Evolutionary conservation across 2,888 invertebrate species (phyloP).

Genomic region (Stenotaenia linearis): DNA sequence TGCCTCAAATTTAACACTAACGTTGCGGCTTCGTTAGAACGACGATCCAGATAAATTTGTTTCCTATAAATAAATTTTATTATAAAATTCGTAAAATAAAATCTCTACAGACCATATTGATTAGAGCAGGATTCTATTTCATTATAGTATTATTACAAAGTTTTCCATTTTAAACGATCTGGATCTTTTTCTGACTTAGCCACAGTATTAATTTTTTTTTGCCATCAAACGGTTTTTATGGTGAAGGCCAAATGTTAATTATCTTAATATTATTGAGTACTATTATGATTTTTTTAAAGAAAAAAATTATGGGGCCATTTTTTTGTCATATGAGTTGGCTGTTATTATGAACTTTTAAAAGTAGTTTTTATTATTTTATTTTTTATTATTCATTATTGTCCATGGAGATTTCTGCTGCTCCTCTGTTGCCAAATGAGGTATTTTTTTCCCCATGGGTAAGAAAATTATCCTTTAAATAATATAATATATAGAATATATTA

Average conservation of each 20-base stretch:
- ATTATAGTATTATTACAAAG: no score
- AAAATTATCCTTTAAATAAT: neutral
- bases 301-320: neutral
- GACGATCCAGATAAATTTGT: no score
- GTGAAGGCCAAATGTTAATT: neutral
- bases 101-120: no score
- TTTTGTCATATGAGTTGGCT: neutral
- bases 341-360: conserved; percentile 1
- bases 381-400: neutral
- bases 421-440: neutral
- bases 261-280: neutral
- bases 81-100: no score
- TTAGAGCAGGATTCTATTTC: no score
- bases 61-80: no score
- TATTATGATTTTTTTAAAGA: neutral
- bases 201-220: neutral
- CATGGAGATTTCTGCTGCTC: neutral
- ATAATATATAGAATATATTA: neutral
- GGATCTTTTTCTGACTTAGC: no score
- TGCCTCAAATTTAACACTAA: neutral
- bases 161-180: no score
- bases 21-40: no score
- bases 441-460: neutral
- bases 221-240: neutral
- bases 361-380: neutral